Evolutionary conservation across 2,888 invertebrate species (phyloP), one percentile per base, ranked within the genome.

Genomic region (Caenorhabditis sp.): DNA sequence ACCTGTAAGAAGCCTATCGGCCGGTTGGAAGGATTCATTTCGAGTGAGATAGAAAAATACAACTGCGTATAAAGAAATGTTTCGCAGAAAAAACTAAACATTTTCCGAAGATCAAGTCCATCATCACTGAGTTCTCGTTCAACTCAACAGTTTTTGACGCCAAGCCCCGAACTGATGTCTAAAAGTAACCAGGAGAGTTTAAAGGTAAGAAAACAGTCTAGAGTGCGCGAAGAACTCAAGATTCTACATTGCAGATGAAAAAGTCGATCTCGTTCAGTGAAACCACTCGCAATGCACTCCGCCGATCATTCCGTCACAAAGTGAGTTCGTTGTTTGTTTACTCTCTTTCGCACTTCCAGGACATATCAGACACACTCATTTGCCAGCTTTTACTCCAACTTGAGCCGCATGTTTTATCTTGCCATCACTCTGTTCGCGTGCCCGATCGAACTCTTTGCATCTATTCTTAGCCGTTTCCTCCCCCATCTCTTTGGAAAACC

Each of bases 201-300:
- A 11, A 70, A 69, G 20, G 64, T 69, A 18, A 18, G 5, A 32
- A 4, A 32, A 32, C n/a, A n/a, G n/a, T n/a, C n/a, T n/a, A n/a
- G 2, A 6, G 40, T 40, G 40, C 37, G 13, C 28, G 1, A 47
- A 28, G 24, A 28, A 18, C 26, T 20, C 22, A 53, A 18, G 32
- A 28, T 15, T 40, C 26, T 55, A 22, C 56, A 50, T 82, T 82
- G 24, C 72, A 82, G 82, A 77, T 83, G 74, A 76, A 77, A 69
- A 80, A 80, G 56, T 83, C 83, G 26, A 83, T 80, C 24, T 78
- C 83, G 47, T 80, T 83, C 72, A 62, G 69, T 56, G 80, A 83
- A 71, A 68, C 83, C 32, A 80, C 80, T 61, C 71, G 82, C 47
- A 83, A 71, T 55, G 76, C 70, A 26, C 55, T 83, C 18, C 56